A percentile compares a stretch with the other conserved stretches of the same genome.
Conservation (phyloP, 2,888 invertebrate species). For the Sarcophaga rosellei region DNA sequence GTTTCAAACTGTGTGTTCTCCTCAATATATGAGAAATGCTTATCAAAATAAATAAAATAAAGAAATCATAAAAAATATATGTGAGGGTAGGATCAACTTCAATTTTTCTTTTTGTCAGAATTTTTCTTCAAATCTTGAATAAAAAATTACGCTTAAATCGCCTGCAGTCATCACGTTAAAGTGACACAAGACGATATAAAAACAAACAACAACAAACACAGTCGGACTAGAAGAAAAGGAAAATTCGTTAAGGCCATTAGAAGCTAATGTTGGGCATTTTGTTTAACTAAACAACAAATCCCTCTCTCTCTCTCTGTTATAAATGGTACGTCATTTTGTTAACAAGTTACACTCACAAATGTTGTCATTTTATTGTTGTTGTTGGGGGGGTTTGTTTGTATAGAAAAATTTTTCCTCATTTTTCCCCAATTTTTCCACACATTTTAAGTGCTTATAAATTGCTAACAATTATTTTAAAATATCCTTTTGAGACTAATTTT, state of each 20-base stretch:
- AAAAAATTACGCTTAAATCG: conserved; percentile 51
- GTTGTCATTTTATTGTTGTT: no score
- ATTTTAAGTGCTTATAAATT: conserved; percentile 57
- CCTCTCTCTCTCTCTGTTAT: neutral
- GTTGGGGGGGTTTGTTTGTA: neutral
- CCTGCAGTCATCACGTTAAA: conserved; percentile 62
- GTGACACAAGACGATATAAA: conserved; percentile 38
- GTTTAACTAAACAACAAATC: conserved; percentile 41
- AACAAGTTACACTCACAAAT: neutral
- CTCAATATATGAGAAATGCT: no score
- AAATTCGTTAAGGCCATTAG: conserved; percentile 55
- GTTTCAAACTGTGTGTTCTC: no score
- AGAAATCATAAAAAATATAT: neutral
- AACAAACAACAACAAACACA: neutral
- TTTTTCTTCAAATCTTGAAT: conserved; percentile 27
- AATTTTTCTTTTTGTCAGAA: conserved; percentile 27
- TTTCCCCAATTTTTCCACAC: neutral
- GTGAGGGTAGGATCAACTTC: neutral
- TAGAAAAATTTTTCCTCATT: neutral
- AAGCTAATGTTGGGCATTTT: conserved; percentile 61
- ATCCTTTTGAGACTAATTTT: conserved; percentile 24
- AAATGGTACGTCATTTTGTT: conserved; percentile 50
- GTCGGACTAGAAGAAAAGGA: neutral
- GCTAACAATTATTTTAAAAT: conserved; percentile 42
- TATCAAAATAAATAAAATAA: neutral